phyloP scores from a whole-genome alignment of 1,140 invertebrate species.

The Plodia interpunctella region DNA sequence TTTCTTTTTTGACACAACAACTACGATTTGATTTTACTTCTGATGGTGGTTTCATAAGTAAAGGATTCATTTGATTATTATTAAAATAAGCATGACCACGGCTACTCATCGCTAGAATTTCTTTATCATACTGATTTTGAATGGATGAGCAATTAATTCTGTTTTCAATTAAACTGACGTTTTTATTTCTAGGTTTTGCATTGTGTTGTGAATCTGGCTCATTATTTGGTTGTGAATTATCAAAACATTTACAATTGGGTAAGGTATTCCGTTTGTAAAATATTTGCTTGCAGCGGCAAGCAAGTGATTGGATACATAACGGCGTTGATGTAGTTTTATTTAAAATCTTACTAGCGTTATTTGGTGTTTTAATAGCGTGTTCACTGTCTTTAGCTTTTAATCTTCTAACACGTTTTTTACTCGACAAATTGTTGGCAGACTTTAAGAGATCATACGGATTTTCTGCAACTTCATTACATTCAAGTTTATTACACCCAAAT shows the following conservation, averaged over 20 bases:
- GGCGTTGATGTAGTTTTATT: background rate
- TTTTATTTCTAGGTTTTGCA: background rate
- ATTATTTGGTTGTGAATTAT: too few relatives aligned
- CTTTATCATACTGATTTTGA: too few relatives aligned
- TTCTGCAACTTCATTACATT: background rate
- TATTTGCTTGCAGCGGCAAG: background rate
- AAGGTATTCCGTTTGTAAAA: background rate
- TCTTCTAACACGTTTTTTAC: background rate
- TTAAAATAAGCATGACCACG: background rate
- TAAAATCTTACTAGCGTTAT: background rate
- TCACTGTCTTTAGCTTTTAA: background rate
- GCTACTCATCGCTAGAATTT: background rate
- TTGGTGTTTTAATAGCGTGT: background rate
- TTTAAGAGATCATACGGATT: background rate
- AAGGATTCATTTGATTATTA: background rate
- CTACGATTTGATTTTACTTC: too few relatives aligned
- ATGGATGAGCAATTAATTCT: too few relatives aligned
- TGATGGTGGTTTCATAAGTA: background rate
- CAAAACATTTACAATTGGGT: too few relatives aligned
- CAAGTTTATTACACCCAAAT: background rate
- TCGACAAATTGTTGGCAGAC: background rate
- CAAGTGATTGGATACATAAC: background rate
- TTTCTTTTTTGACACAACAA: background rate
- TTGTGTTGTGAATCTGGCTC: too few relatives aligned
- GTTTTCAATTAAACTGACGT: too few relatives aligned